Percentiles rank a stretch among this genome's conserved stretches.
Evolutionary conservation across 92 coral and sea anemone species (phyloP).

Genomic region (Zoanthus sociatus): DNA sequence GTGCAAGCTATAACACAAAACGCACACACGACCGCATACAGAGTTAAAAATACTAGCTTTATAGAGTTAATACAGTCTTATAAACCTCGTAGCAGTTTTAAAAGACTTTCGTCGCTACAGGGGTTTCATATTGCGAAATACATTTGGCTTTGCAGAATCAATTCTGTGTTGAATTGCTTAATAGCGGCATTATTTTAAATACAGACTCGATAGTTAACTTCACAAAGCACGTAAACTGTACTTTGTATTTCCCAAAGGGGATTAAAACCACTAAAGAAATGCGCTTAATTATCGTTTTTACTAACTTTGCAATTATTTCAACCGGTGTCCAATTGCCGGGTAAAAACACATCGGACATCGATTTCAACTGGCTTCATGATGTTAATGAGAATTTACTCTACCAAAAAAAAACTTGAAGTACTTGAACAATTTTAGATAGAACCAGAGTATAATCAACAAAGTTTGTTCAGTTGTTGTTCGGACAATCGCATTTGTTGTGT

Average conservation of each 20-base stretch:
- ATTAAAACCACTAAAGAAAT: conserved; percentile 17
- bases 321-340: conserved; percentile 23
- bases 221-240: neutral
- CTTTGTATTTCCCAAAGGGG: conserved; percentile 31
- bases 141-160: neutral
- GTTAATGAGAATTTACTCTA: neutral
- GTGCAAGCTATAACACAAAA: conserved; percentile 56
- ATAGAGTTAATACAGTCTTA: conserved; percentile 62
- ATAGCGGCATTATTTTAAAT: conserved; percentile 1
- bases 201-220: conserved; percentile 21
- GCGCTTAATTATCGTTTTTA: conserved; percentile 36
- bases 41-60: conserved; percentile 57
- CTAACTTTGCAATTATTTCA: conserved; percentile 47
- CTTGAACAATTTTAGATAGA: neutral
- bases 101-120: conserved; percentile 29
- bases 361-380: neutral
- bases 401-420: neutral
- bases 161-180: neutral
- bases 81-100: conserved; percentile 35
- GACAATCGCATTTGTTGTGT: conserved; percentile 44
- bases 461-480: neutral
- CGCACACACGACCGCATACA: conserved; percentile 62
- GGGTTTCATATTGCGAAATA: neutral
- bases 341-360: conserved; percentile 12
- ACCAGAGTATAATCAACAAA: neutral